Base-by-base conservation (phyloP, 2,113 vertebrate species). In the Erythrocercus mccallii region DNA sequence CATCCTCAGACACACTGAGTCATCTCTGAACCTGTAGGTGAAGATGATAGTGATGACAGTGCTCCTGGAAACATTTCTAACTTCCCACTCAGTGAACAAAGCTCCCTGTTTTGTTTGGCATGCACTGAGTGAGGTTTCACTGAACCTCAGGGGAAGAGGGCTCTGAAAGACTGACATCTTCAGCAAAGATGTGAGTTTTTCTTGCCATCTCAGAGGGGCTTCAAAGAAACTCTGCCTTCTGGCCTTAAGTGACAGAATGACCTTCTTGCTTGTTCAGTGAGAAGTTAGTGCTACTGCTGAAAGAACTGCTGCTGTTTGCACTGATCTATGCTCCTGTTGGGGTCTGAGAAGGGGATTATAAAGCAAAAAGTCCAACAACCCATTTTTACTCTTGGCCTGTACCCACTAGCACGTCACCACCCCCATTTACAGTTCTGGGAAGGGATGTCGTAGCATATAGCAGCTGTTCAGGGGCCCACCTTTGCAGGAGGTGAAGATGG, bases 11-110 rank as follows among this genome's bases (percentile, higher is more conserved):
- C 10, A 12, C 82, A 86, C 82, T 86, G 92, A 96, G 58, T 96
- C 82, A 82, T 92, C 62, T 86, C 71, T 88, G 66, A 96, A 92
- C 82, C 74, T 86, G 92, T 86, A 64, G 35, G 62, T 88, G 82
- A 95, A 81, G 80, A 74, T 27, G 74, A 76, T 21, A 62, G 78
- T 62, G 81, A 86, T 86, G 85, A 90, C 94, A 94, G 66, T 70
- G 85, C 85, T 91, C 50, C 79, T 92, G 71, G 64, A 93, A 90
- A 50, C 35, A 86, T 88, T 90, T 92, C 54, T 81, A 25, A 56
- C 71, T 73, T 93, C 86, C 76, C 51, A 95, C 92, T 90, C 72
- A 62, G 45, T 38, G 80, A 93, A 78, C 82, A 81, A 66, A 92
- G 64, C 45, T 93, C 68, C 42, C 20, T 66, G 37, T 72, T 92